These are phyloP conservation scores for Enteromius anoplus DNA, from an alignment of 2,797 vertebrate genomes.

Conservation along the genomic window DNA sequence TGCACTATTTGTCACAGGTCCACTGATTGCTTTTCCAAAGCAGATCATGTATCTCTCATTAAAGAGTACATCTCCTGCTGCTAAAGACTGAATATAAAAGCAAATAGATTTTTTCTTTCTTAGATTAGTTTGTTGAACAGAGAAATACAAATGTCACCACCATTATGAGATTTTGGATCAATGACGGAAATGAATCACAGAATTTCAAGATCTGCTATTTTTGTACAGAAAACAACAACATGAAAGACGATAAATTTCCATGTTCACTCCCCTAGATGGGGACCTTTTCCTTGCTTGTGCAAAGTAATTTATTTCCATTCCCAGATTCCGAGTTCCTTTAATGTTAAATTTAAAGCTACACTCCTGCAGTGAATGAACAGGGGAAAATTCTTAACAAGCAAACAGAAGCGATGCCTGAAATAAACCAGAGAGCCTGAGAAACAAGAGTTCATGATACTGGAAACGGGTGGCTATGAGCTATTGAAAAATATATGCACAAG, in stretches of 20 bases:
- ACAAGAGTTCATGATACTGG: neutral
- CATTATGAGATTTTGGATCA: neutral
- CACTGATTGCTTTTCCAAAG: slow-evolving; percentile 44
- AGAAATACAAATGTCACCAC: neutral
- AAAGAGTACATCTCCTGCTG: slow-evolving; percentile 5
- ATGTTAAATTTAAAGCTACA: slow-evolving; percentile 29
- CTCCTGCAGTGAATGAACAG: neutral
- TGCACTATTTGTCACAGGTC: slow-evolving; percentile 27
- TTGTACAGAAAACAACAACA: neutral
- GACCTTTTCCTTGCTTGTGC: neutral
- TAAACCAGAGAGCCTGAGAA: slow-evolving; percentile 1
- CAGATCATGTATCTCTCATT: slow-evolving; percentile 29
- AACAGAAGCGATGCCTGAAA: neutral
- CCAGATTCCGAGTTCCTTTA: slow-evolving; percentile 20
- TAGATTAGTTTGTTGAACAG: neutral
- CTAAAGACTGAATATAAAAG: slow-evolving; percentile 25
- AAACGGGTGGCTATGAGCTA: neutral
- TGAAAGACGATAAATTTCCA: neutral
- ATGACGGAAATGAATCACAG: neutral
- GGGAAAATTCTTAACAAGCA: slow-evolving; percentile 20
- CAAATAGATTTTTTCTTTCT: neutral
- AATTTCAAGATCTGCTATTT: slow-evolving; percentile 10
- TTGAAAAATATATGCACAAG: neutral
- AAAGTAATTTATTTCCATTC: slow-evolving; percentile 1
- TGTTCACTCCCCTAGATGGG: neutral